phyloP scores from a whole-genome alignment of 2,113 vertebrate genomes.

The Myotis yumanensis region DNA sequence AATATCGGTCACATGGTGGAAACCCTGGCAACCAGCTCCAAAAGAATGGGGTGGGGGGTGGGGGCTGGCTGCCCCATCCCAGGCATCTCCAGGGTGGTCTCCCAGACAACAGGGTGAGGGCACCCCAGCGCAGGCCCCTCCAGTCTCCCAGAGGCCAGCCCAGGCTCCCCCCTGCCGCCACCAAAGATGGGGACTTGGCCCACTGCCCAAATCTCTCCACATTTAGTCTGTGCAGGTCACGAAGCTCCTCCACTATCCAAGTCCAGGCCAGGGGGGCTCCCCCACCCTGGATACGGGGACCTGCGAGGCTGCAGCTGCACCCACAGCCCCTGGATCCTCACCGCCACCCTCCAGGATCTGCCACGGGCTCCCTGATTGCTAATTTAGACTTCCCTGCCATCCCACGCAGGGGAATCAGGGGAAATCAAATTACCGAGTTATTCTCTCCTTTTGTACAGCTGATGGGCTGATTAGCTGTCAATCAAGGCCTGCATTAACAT shows the following conservation, averaged over 20 bases:
- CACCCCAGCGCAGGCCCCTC: not conserved
- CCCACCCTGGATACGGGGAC: accelerated
- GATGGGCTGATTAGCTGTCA: conserved; percentile 94
- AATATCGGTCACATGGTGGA: conserved; percentile 60
- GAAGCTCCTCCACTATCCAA: not conserved
- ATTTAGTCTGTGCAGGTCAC: not conserved
- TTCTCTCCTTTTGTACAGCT: conserved; percentile 90
- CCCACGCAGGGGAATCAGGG: conserved; percentile 84
- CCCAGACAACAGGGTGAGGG: not conserved
- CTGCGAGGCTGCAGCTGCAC: not conserved
- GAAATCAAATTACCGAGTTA: conserved; percentile 90
- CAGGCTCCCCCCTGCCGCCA: not conserved
- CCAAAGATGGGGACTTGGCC: not conserved
- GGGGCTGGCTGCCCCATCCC: not conserved
- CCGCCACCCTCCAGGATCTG: conserved; percentile 67
- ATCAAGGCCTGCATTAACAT: conserved; percentile 89
- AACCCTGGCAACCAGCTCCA: conserved; percentile 68
- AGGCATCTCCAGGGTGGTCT: not conserved
- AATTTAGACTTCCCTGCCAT: conserved; percentile 85
- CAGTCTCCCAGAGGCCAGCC: not conserved
- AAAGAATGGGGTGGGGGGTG: not conserved
- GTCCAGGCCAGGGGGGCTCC: not conserved
- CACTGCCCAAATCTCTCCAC: not conserved
- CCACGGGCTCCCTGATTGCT: conserved; percentile 84
- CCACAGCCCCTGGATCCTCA: not conserved